A percentile compares a stretch with the other conserved stretches of the same genome.
Conservation (phyloP, 2,113 vertebrate species). For the Prochilodus magdalenae region DNA sequence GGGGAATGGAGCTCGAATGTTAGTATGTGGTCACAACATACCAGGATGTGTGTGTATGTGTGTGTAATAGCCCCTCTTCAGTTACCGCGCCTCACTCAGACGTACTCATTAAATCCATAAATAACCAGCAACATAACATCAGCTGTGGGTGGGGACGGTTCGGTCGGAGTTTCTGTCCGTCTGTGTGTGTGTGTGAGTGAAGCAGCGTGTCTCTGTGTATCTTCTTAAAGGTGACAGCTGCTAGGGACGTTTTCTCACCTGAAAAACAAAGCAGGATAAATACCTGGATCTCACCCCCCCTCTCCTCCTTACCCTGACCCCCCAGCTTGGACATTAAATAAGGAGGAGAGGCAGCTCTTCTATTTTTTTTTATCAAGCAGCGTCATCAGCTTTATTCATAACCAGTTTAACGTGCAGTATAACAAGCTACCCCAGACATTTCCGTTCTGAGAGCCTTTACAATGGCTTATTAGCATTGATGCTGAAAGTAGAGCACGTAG, state of each 20-base stretch:
- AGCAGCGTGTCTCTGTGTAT: neutral
- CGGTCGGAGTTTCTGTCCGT: neutral
- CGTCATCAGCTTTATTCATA: conserved; percentile 16
- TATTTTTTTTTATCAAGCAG: conserved; percentile 30
- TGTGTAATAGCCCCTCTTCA: conserved; percentile 17
- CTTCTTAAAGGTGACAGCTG: neutral
- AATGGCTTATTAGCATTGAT: neutral
- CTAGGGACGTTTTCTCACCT: neutral
- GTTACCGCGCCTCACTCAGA: neutral
- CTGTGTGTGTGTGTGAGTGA: no score
- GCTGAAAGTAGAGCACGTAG: no score
- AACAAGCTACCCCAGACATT: neutral
- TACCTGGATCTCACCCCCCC: no score
- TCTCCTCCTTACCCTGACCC: neutral
- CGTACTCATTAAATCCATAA: conserved; percentile 58
- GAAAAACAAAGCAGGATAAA: neutral
- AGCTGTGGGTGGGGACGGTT: neutral
- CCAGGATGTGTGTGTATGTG: conserved; percentile 32
- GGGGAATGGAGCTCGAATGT: conserved; percentile 9
- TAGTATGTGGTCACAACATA: conserved; percentile 41
- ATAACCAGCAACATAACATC: conserved; percentile 61
- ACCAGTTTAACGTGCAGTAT: neutral
- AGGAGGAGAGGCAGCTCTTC: neutral
- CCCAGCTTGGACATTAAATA: neutral
- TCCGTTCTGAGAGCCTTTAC: accelerated